Base-by-base conservation (phyloP, 2,113 vertebrate species). In the Rattus norvegicus region DNA sequence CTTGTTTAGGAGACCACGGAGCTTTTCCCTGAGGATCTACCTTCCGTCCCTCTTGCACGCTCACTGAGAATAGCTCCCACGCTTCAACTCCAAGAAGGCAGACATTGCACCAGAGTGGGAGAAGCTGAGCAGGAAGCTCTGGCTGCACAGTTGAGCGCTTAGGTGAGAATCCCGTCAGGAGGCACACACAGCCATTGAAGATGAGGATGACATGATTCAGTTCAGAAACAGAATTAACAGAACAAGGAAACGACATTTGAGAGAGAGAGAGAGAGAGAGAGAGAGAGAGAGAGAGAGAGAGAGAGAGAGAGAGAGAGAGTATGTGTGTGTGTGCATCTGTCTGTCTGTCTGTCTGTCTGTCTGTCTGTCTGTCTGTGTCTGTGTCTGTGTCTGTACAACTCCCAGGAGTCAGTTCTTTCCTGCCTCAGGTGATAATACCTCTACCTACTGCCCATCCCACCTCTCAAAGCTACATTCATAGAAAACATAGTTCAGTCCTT, bases 201-300 rank as follows among this genome's bases (percentile, higher is more conserved):
- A 43, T 43, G 61, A 79, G 54, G 61, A n/a, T 83, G 43, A 8
- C 30, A 36, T 10, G 93, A 52, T 96, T 95, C 84, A 73, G 84
- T 52, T 94, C 8, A 73, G n/a, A 94, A 56, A 33, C 61, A 88
- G 54, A 94, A 83, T 92, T 90, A 83, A 61, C 43, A 79, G 73
- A 90, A 72, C n/a, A 61, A 63, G 85, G 70, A 56, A 79, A 59
- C 85, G 39, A 70, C 39, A 86, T 86, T 63, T 67, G 26, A n/a
- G n/a, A n/a, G n/a, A n/a, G n/a, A n/a, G n/a, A n/a, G n/a, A n/a
- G n/a, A n/a, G n/a, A n/a, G n/a, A n/a, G n/a, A n/a, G n/a, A n/a
- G n/a, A n/a, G n/a, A n/a, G n/a, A n/a, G n/a, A n/a, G n/a, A n/a
- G n/a, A n/a, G n/a, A n/a, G n/a, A n/a, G n/a, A n/a, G n/a, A n/a